Conservation (phyloP, 2,113 vertebrate genomes). For the Brachypodius melanocephalos region DNA sequence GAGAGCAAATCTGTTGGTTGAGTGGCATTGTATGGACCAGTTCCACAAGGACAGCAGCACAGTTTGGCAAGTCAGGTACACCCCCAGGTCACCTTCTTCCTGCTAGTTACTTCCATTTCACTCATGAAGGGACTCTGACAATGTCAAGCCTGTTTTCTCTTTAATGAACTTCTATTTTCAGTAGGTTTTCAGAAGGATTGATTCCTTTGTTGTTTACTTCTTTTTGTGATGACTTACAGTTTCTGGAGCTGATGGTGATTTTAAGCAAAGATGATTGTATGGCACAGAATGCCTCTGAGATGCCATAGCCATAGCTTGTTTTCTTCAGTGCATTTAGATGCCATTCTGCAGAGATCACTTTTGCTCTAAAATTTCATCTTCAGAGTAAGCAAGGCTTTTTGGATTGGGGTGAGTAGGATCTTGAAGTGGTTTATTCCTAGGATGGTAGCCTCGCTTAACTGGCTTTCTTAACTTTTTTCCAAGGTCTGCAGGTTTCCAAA, state of each 20-base stretch:
- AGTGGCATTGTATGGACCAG: not conserved
- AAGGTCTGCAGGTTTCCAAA: not conserved
- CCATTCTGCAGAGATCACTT: not conserved
- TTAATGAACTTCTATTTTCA: not conserved
- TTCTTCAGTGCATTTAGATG: not conserved
- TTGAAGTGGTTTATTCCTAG: not conserved
- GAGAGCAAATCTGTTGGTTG: not conserved
- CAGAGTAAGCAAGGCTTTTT: not conserved
- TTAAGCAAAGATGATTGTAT: not conserved
- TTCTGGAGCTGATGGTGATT: not conserved
- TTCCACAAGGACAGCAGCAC: not conserved
- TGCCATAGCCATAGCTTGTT: not conserved
- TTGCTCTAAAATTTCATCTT: not conserved
- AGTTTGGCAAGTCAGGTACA: not conserved
- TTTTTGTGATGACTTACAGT: not conserved
- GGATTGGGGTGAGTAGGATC: not conserved
- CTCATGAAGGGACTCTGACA: not conserved
- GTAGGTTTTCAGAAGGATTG: not conserved
- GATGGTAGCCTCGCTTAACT: not conserved
- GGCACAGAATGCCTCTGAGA: not conserved
- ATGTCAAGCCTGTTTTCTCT: not conserved
- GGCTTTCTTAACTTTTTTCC: not conserved
- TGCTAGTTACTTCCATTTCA: not conserved
- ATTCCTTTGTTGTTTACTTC: not conserved
- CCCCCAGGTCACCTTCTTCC: not conserved